Base-by-base conservation (phyloP, 2,888 invertebrate genomes). In the Dusona sp. region DNA sequence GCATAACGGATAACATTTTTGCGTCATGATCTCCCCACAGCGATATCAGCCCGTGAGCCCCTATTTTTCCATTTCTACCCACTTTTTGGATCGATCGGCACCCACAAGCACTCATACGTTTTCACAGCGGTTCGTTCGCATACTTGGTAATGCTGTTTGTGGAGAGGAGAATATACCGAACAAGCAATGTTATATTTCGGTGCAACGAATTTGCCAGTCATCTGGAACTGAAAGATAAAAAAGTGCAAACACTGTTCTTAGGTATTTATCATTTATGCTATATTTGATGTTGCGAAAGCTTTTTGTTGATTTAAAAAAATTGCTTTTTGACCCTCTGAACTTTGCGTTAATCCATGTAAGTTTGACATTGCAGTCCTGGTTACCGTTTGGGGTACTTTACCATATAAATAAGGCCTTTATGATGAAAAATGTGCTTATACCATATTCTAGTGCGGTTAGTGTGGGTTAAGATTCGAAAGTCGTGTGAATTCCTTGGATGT, bases 1-100 rank as follows among this genome's bases (percentile, higher is more conserved):
- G 79, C 61, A 79, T 70, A 70, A 79, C 45, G 70, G 70, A 79
- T 79, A 72, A 61, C 42, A 79, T 57, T 79, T 79, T 79, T 45
- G 42, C 70, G 57, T 42, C 79, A 33, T 70, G 33, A 61, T 72
- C 57, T 79, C 57, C 57, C 61, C 29, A 45, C 61, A 70, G 70
- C 70, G 57, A 70, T 79, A 68, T 42, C 29, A 42, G 16, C 36
- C 38, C 3, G n/a, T 11, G 70, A 29, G 42, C 70, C 79, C 61
- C 42, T 42, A 79, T 72, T 70, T 74, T 80, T 67, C 54, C 83
- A 61, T 42, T 54, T n/a, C 22, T 65, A 68, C 51, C 48, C 57
- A 51, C 57, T 45, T 42, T 45, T 54, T 22, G 29, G 22, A 51
- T 75, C 74, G 54, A 67, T 86, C 54, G 61, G 42, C 13, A 45